A percentile compares a stretch with the other conserved stretches of the same genome.
These are phyloP conservation scores for Chymomyza fuscimana DNA, from an alignment of 2,888 invertebrate species.

Conservation along the genomic window DNA sequence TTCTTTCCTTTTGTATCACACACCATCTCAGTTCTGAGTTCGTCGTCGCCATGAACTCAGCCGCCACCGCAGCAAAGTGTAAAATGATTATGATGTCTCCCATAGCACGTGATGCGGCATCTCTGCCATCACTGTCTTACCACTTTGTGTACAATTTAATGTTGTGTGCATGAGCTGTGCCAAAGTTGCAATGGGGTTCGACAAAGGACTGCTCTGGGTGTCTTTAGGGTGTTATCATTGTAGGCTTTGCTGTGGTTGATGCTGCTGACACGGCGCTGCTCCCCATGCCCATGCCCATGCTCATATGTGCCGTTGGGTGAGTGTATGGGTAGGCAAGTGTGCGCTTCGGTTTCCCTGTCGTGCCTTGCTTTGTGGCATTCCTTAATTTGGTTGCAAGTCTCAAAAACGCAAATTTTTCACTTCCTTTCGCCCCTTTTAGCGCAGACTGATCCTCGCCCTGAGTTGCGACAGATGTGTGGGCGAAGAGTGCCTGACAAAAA, in stretches of 20 bases:
- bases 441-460: background rate
- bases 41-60: background rate
- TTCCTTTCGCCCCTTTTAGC: constrained; percentile 19
- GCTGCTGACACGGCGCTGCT: constrained; percentile 32
- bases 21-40: background rate
- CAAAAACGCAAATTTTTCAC: constrained; percentile 58
- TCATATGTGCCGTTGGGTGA: constrained; percentile 1
- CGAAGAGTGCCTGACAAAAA: constrained; percentile 37
- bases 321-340: constrained; percentile 8
- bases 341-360: constrained; percentile 36
- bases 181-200: constrained; percentile 18
- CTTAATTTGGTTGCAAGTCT: constrained; percentile 68
- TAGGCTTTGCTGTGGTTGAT: constrained; percentile 68
- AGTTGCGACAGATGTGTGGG: background rate
- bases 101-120: constrained; percentile 52
- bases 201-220: constrained; percentile 55
- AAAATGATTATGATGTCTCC: constrained; percentile 37
- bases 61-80: constrained; percentile 42
- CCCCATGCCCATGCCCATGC: no score
- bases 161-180: constrained; percentile 47
- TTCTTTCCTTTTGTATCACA: background rate
- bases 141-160: constrained; percentile 54
- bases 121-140: constrained; percentile 21
- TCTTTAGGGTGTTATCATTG: constrained; percentile 48
- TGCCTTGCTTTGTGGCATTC: constrained; percentile 69